Evolutionary conservation across 1,140 invertebrate genomes (phyloP).

Genomic region (Arctopsyche grandis): DNA sequence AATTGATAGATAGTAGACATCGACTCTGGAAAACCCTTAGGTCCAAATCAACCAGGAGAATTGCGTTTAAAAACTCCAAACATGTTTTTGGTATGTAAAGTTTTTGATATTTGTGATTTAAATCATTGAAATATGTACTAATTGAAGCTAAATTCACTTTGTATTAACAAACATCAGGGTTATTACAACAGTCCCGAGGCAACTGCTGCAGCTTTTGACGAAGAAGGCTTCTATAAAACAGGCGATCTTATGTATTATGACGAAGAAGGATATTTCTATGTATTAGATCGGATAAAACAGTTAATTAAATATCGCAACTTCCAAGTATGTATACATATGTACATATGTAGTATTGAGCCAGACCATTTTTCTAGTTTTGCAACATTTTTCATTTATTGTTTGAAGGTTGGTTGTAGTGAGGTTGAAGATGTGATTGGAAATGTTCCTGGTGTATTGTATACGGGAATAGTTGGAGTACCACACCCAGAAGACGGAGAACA

Average conservation of each 20-base stretch:
- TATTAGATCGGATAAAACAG: slow-evolving; percentile 77
- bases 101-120: neutral
- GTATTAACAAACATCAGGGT: slow-evolving; percentile 58
- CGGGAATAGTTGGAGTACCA: slow-evolving; percentile 72
- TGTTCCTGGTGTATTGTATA: slow-evolving; percentile 67
- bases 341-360: too few species aligned
- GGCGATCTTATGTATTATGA: slow-evolving; percentile 80
- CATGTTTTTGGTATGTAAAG: slow-evolving; percentile 39
- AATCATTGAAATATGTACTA: neutral
- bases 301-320: slow-evolving; percentile 77
- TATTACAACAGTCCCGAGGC: slow-evolving; percentile 70
- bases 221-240: slow-evolving; percentile 78
- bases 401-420: slow-evolving; percentile 41
- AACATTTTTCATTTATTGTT: neutral
- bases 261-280: slow-evolving; percentile 69
- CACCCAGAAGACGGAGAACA: slow-evolving; percentile 69
- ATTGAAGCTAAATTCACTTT: neutral
- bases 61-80: slow-evolving; percentile 54
- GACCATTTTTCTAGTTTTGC: too few species aligned
- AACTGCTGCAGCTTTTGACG: slow-evolving; percentile 71
- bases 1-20: slow-evolving; percentile 42
- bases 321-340: slow-evolving; percentile 58
- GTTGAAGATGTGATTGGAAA: slow-evolving; percentile 44
- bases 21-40: slow-evolving; percentile 58
- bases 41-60: slow-evolving; percentile 58